Conservation (phyloP, 2,113 vertebrate genomes). For the Mellivora capensis region DNA sequence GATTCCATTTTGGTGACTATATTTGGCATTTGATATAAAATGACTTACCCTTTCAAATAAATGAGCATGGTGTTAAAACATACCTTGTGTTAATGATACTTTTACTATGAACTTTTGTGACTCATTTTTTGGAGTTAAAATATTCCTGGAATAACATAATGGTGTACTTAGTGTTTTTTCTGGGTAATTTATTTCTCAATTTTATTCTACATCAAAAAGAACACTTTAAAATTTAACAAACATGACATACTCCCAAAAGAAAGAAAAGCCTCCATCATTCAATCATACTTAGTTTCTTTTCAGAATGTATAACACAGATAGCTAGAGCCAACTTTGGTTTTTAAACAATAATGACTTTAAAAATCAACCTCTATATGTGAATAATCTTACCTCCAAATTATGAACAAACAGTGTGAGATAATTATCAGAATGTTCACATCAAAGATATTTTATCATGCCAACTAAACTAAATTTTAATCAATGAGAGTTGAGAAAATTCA, state of each 20-base stretch:
- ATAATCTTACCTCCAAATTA: not conserved
- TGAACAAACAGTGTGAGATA: not conserved
- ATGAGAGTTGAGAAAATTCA: not conserved
- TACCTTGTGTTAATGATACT: not conserved
- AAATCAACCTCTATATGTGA: not conserved
- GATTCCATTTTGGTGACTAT: not conserved
- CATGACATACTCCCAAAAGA: not conserved
- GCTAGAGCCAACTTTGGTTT: not conserved
- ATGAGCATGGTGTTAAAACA: not conserved
- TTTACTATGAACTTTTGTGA: constrained; percentile 39
- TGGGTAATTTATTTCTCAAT: constrained; percentile 18
- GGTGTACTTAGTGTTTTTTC: not conserved
- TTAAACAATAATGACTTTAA: not conserved
- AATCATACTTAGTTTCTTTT: not conserved
- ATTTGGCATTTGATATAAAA: constrained; percentile 28
- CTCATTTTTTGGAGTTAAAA: constrained; percentile 21
- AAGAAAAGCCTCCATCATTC: not conserved
- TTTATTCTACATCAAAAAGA: not conserved
- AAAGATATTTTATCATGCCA: not conserved
- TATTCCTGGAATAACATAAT: constrained; percentile 34
- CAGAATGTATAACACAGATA: not conserved
- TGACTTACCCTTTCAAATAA: constrained; percentile 39
- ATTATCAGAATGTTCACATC: not conserved
- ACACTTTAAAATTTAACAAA: constrained; percentile 22
- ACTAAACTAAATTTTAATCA: not conserved